phyloP scores from a whole-genome alignment of 2,888 invertebrate genomes.

The Ecliptopera silaceata region DNA sequence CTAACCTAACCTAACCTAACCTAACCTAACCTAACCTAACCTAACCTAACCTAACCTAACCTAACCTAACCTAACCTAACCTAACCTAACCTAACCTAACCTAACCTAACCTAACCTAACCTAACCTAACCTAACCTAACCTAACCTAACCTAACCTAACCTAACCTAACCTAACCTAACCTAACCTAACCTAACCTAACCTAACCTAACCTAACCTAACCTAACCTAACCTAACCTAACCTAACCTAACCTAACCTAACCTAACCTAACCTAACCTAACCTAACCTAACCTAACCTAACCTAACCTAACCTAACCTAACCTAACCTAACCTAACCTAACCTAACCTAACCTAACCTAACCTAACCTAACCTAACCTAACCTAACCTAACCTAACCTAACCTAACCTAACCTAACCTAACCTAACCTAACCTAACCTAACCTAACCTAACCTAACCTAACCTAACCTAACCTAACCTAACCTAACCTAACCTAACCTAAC shows the following conservation, averaged over 20 bases:
- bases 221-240: slow-evolving; percentile 41
- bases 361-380: slow-evolving; percentile 15
- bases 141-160: slow-evolving; percentile 13
- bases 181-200: slow-evolving; percentile 12
- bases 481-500: slow-evolving; percentile 12
- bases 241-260: slow-evolving; percentile 41
- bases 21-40: slow-evolving; percentile 8
- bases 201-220: slow-evolving; percentile 12
- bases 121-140: slow-evolving; percentile 17
- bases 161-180: slow-evolving; percentile 12
- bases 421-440: slow-evolving; percentile 12
- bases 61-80: slow-evolving; percentile 8
- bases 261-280: slow-evolving; percentile 36
- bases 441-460: slow-evolving; percentile 12
- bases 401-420: slow-evolving; percentile 12
- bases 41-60: slow-evolving; percentile 8
- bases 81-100: slow-evolving; percentile 8
- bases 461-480: slow-evolving; percentile 12
- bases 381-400: slow-evolving; percentile 14
- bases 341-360: slow-evolving; percentile 14
- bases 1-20: slow-evolving; percentile 5
- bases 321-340: slow-evolving; percentile 19
- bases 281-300: slow-evolving; percentile 26
- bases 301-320: slow-evolving; percentile 26
- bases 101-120: slow-evolving; percentile 14